Base-by-base conservation (phyloP, 2,113 vertebrate species). In the Eidolon helvum region DNA sequence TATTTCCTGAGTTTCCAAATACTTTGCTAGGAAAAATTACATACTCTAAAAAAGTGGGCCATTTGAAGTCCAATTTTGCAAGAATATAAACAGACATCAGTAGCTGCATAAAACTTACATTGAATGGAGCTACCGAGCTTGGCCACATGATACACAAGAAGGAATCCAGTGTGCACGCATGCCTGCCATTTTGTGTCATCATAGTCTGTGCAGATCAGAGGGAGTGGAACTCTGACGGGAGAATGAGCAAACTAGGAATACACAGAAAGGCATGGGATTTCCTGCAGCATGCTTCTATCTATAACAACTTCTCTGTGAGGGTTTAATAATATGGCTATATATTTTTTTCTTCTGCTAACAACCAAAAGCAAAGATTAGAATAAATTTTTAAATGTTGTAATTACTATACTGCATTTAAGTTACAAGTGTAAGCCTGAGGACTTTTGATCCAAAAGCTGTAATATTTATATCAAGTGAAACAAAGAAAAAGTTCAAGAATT, bases 1-100 rank as follows among this genome's bases (percentile, higher is more conserved):
- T 66, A 90, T 92, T 92, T 94, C 53, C 61, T 78, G 30, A 90
- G 40, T 15, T 19, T 50, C 21, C 61, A 82, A 94, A 69, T 63
- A 92, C 15, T 85, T 94, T 85, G n/a, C 35, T 85, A 22, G 65
- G 57, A 94, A 95, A 93, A 84, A 35, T 75, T 94, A 82, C 10
- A 50, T 50, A 55, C 33, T 15, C 35, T 96, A 87, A 78, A 97
- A 94, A 71, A 48, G 7, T 82, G 16, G n/a, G 7, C 28, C 38
- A 83, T 74, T 28, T 71, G 6, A 95, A 80, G 5, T 63, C 30
- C 53, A 74, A 87, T 65, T 91, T 79, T 68, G 59, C 2, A 55
- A 92, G 10, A 80, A 65, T 38, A 69, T 80, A 87, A 91, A 50
- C n/a, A 82, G 24, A 92, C 2, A 66, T 28, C 40, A 63, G 63